Base-by-base conservation (phyloP, 53 echinoderm and acorn worm genomes). In the Mesocentrotus franciscanus region DNA sequence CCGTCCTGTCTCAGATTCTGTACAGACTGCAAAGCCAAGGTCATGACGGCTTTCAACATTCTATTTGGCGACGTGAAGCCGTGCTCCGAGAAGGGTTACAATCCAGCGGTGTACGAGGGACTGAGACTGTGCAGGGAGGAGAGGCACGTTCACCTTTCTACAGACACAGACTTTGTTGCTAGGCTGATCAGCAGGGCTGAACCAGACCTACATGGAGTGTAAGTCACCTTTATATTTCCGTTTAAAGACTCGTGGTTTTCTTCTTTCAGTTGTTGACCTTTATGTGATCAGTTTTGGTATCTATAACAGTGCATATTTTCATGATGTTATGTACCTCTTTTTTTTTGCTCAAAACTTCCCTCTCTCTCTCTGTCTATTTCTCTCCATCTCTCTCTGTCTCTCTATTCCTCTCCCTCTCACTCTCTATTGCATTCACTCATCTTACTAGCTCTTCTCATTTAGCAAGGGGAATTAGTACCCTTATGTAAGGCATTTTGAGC, bases 181-280 rank as follows among this genome's bases (percentile, higher is more conserved):
- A 95, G 97, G 76, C 96, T 99, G 39, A 98, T 99, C 24, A 97
- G 95, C 94, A 96, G 99, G 93, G 99, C 99, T n/a, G 99, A 99
- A 92, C 99, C 99, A 29, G 99, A 99, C 85, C 96, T 99, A 18
- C 96, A 96, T 85, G 98, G 99, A 90, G 95, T 96, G 99, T 99
- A 91, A 98, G 99, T 96, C 9, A 13, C 0, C 74, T 30, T 74
- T 1, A 24, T 10, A 85, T 56, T 24, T 49, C 49, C 85, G 9
- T 49, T 10, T 71, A 71, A 71, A 71, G 6, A 49, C 49, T 49
- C 49, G 6, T 49, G 6, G 49, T 49, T 49, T 49, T 49, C 49
- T 49, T 7, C 49, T 49, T 49, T 2, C 49, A 49, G 49, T 39
- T 7, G 6, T 49, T 4, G 49, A 49, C 6, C 49, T 49, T 49